Evolutionary conservation across 2,888 invertebrate genomes (phyloP).

Genomic region (Diaphora mendica): DNA sequence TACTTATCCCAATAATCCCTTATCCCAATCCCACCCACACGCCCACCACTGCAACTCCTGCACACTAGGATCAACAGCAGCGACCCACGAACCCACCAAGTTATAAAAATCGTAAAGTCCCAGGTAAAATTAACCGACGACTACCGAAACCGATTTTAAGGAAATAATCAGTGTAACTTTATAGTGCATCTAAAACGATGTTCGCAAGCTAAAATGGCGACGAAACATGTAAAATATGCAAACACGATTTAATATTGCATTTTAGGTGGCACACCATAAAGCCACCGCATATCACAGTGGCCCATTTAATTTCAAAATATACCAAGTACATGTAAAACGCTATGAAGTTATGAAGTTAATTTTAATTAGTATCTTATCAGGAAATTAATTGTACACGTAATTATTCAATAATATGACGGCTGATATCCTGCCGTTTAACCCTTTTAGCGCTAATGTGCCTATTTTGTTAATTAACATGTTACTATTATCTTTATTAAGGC

Average conservation of each 20-base stretch:
- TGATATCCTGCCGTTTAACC: neutral
- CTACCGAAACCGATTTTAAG: too few species aligned
- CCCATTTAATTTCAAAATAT: neutral
- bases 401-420: neutral
- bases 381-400: neutral
- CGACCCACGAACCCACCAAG: too few species aligned
- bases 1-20: too few species aligned
- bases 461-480: neutral
- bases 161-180: too few species aligned
- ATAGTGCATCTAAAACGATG: neutral
- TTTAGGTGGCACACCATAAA: neutral
- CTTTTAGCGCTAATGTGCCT: neutral
- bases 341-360: neutral
- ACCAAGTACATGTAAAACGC: neutral
- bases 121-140: too few species aligned
- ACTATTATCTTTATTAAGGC: neutral
- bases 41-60: too few species aligned
- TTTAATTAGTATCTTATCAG: neutral
- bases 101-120: too few species aligned
- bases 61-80: too few species aligned
- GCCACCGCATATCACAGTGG: neutral
- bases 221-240: neutral
- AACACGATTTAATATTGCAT: neutral
- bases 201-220: neutral
- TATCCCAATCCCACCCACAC: too few species aligned